Evolutionary conservation across 2,888 invertebrate species (phyloP).

Genomic region (Hirtodrosophila trivittata): DNA sequence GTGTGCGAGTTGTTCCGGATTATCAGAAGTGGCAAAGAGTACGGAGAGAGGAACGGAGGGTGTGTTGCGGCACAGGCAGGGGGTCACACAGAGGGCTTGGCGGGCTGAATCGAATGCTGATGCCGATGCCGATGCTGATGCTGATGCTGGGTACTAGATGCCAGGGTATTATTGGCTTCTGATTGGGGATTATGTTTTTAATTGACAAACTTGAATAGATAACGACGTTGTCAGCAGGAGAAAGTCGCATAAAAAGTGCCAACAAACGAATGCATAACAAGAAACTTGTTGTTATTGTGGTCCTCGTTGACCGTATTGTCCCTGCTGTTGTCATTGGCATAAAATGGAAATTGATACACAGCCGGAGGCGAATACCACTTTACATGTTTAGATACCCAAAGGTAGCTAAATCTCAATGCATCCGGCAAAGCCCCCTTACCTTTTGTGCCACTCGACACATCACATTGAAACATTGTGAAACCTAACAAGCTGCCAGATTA

Average conservation of each 20-base stretch:
- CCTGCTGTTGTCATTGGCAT: conserved; percentile 31
- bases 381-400: conserved; percentile 20
- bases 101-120: not conserved
- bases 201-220: conserved; percentile 79
- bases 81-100: conserved; percentile 24
- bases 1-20: conserved; percentile 57
- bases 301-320: conserved; percentile 4
- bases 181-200: conserved; percentile 79
- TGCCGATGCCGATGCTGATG: no score
- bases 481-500: conserved; percentile 33
- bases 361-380: conserved; percentile 30
- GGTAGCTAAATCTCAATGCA: conserved; percentile 40
- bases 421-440: conserved; percentile 5
- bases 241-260: conserved; percentile 69
- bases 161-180: conserved; percentile 76
- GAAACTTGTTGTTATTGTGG: conserved; percentile 26
- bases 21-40: conserved; percentile 26
- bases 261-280: conserved; percentile 77
- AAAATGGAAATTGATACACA: conserved; percentile 57
- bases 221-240: conserved; percentile 76
- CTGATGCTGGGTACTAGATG: not conserved
- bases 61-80: not conserved
- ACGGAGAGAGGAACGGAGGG: not conserved
- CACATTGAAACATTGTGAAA: not conserved
- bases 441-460: not conserved